These are phyloP conservation scores for Phalera bucephala DNA, from an alignment of 2,888 invertebrate species.

Conservation along the genomic window DNA sequence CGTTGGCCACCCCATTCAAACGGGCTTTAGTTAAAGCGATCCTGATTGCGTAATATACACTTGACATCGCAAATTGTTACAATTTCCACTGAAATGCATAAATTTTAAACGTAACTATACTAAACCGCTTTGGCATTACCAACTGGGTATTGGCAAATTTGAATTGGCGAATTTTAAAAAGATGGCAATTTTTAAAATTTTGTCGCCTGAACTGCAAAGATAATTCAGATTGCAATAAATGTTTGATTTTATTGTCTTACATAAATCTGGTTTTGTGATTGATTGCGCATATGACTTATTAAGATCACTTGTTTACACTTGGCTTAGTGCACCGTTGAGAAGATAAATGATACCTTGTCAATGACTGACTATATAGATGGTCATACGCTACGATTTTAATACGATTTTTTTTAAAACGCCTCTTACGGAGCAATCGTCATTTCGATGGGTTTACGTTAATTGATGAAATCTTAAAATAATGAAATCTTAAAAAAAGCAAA, in stretches of 20 bases:
- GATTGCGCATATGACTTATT: too few species aligned
- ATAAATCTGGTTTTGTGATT: too few species aligned
- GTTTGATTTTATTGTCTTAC: background rate
- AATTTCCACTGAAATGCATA: conserved; percentile 42
- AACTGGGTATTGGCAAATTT: conserved; percentile 7
- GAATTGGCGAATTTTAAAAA: conserved; percentile 14
- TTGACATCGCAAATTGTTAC: conserved; percentile 52
- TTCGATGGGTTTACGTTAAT: too few species aligned
- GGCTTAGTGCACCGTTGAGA: too few species aligned
- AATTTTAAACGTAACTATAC: conserved; percentile 26
- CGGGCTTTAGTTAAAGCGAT: conserved; percentile 51
- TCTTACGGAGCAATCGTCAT: too few species aligned
- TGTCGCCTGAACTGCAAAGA: background rate
- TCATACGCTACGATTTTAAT: too few species aligned
- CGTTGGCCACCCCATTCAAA: conserved; percentile 52
- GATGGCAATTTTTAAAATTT: background rate
- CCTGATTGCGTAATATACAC: conserved; percentile 63
- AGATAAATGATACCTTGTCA: too few species aligned
- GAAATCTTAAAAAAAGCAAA: too few species aligned
- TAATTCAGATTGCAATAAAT: background rate
- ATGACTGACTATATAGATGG: too few species aligned
- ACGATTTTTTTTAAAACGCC: too few species aligned
- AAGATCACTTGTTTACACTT: too few species aligned
- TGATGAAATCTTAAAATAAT: too few species aligned
- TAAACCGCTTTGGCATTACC: conserved; percentile 13